Evolutionary conservation across 1,140 invertebrate species (phyloP), one percentile per base, ranked within the genome.

Genomic region (Mactra quadrangularis): DNA sequence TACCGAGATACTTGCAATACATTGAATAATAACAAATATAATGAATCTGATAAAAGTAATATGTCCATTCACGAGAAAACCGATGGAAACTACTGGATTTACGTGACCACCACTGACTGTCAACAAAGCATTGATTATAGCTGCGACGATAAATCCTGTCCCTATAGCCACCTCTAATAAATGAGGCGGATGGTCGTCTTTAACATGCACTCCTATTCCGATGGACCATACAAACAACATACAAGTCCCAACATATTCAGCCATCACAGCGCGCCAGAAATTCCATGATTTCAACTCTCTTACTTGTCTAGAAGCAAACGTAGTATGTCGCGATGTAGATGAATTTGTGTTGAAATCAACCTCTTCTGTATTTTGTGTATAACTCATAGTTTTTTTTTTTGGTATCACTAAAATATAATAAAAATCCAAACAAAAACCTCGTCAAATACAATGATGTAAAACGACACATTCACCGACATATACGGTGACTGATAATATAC

Each of bases 31-130:
- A 15, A 89, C 60, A 70, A 91, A 93, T 76, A 96, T 95, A 13
- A 96, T 33, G 0, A 95, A 95, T 90, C 96, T 95, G 0, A 97
- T 90, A 2, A 97, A 89, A 84, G 95, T 96, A 70, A 97, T 96
- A 86, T 97, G 95, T 25, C 97, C 95, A 22, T 96, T 95, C 7
- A 96, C 93, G 3, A 93, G 81, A 60, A 92, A 89, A 0, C 89
- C 91, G 0, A 91, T 66, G 19, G 86, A 89, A 17, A 93, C 84
- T 15, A 91, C 90, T 7, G 92, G 92, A 55, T 93, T 93, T 4
- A 93, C 87, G 72, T 92, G 90, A 19, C 89, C 91, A 7, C 92
- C 92, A 47, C 90, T 91, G 15, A 92, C 86, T 19, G 85, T 84
- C 3, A 83, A 81, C 11, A 93, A 72, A 9, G 85, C 66, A 0